Percentiles rank a stretch among this genome's conserved stretches.
These are phyloP conservation scores for Epinephelus malabaricus DNA, from an alignment of 2,797 vertebrate genomes.

Conservation along the genomic window DNA sequence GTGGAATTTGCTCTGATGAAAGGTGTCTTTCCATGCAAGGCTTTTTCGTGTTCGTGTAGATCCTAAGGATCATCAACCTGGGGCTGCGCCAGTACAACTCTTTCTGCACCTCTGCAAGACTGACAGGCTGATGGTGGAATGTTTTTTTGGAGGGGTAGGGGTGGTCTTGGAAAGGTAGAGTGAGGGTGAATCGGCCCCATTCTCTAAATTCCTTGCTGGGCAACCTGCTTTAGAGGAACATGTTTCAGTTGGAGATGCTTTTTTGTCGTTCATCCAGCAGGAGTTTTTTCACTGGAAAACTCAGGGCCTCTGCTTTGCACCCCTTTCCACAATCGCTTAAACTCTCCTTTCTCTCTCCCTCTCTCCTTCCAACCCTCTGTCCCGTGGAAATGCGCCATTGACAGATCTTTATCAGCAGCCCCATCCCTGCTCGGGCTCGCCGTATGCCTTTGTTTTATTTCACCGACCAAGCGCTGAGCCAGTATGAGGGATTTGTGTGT, in stretches of 20 bases:
- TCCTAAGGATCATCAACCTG: slow-evolving; percentile 68
- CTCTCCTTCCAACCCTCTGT: slow-evolving; percentile 50
- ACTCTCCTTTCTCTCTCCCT: slow-evolving; percentile 33
- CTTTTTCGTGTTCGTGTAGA: slow-evolving; percentile 58
- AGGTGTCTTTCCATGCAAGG: slow-evolving; percentile 53
- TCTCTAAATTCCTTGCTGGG: slow-evolving; percentile 70
- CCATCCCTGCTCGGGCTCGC: slow-evolving; percentile 72
- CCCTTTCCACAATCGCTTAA: slow-evolving; percentile 33
- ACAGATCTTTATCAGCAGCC: slow-evolving; percentile 80
- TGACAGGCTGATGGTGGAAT: slow-evolving; percentile 57
- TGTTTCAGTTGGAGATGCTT: slow-evolving; percentile 47
- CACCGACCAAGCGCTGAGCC: slow-evolving; percentile 71
- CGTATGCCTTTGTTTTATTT: slow-evolving; percentile 77
- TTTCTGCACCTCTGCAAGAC: slow-evolving; percentile 75
- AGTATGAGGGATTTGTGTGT: slow-evolving; percentile 72
- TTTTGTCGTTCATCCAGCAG: slow-evolving; percentile 29
- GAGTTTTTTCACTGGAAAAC: slow-evolving; percentile 29
- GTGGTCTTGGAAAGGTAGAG: slow-evolving; percentile 55
- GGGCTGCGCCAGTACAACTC: slow-evolving; percentile 68
- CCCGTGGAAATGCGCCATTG: slow-evolving; percentile 71
- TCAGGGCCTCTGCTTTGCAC: slow-evolving; percentile 25
- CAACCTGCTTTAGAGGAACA: slow-evolving; percentile 46
- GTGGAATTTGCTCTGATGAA: slow-evolving; percentile 61
- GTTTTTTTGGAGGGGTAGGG: slow-evolving; percentile 41
- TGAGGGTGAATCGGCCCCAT: slow-evolving; percentile 74